Evolutionary conservation across 2,888 invertebrate species (phyloP), one percentile per base, ranked within the genome.

Genomic region (Acleris literana): DNA sequence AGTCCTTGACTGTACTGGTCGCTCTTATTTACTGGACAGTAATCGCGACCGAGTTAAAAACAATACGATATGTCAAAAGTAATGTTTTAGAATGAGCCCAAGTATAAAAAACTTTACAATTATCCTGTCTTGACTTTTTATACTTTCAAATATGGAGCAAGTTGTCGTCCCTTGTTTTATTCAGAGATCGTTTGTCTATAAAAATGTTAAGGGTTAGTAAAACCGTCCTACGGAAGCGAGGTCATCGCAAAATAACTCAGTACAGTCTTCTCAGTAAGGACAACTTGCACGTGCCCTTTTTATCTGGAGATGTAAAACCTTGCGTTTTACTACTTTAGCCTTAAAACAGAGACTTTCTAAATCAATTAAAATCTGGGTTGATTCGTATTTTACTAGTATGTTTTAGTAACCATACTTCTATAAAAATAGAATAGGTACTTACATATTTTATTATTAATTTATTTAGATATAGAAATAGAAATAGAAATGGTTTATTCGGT

Each of bases 171-270:
- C 49, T 46, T 52, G 33, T 56, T 65, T 61, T 60, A 65, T 65
- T 60, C 56, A 51, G 29, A 54, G 43, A 61, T 61, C 65, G 52
- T 56, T 52, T 65, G 51, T 17, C 56, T 56, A 56, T 56, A 56
- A 61, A 58, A 66, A 66, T 44, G 60, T 61, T 55, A 51, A 60
- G 55, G 60, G 65, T 44, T 22, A 66, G 46, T 65, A 65, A 65
- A 65, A 61, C 17, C 52, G 44, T 39, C 60, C 51, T 51, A 46
- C 51, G 25, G 51, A 61, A 46, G 55, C 54, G 55, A 61, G 59
- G 51, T 55, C 52, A n/a, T 61, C 51, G 56, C 65, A 52, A 61
- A 56, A 65, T 56, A 18, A 52, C 59, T 59, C 59, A 20, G 64
- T 60, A 56, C 46, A 49, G 43, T 51, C 43, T 49, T 20, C 25